Conservation (phyloP, 2,113 vertebrate genomes). For the Antigone vipio region DNA sequence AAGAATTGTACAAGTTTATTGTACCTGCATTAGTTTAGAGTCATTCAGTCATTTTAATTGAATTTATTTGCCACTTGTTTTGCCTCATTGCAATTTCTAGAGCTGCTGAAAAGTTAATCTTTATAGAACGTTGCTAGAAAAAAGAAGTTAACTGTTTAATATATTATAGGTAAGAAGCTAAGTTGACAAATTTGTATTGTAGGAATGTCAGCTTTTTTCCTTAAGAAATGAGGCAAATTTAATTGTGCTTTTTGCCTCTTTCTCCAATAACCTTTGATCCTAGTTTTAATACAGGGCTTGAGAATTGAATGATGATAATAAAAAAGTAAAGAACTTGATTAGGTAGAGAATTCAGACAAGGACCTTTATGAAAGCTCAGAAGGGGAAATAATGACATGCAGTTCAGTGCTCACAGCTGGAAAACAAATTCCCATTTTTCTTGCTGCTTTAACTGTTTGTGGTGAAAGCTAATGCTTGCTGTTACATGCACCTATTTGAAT, state of each 20-base stretch:
- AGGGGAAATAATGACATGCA: background rate
- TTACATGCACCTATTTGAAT: background rate
- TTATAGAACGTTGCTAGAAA: background rate
- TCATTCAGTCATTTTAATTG: background rate
- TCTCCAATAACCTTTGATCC: background rate
- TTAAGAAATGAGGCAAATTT: background rate
- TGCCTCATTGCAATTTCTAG: background rate
- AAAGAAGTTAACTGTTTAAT: background rate
- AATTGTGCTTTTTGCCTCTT: background rate
- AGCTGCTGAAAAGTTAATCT: background rate
- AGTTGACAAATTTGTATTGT: background rate
- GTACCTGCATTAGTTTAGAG: background rate
- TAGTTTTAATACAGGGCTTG: background rate
- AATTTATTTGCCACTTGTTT: background rate
- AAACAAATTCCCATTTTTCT: background rate
- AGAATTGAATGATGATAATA: background rate
- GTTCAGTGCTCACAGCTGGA: background rate
- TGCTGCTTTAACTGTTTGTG: background rate
- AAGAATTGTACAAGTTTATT: background rate
- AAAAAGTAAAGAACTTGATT: conserved; percentile 24
- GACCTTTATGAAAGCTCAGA: background rate
- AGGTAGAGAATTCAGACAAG: background rate
- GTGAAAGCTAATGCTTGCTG: background rate
- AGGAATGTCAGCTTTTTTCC: background rate
- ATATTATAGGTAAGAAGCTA: background rate